Conservation (phyloP, 2,113 vertebrate species). For the Gymnogyps californianus region DNA sequence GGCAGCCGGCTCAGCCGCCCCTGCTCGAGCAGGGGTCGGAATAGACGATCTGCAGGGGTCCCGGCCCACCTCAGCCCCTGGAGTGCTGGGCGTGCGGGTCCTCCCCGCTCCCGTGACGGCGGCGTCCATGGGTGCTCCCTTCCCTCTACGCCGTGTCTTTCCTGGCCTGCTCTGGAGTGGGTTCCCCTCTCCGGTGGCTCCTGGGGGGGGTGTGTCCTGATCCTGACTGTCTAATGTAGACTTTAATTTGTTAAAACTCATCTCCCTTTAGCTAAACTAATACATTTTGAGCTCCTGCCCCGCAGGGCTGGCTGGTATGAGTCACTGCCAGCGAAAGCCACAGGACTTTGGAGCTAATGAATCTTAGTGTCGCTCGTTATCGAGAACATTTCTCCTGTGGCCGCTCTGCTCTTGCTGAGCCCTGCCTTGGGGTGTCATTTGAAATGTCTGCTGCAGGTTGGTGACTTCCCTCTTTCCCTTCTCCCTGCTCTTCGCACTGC, state of each 20-base stretch:
- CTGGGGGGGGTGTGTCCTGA: too few species aligned
- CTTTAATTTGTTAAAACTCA: not conserved
- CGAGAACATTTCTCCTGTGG: too few species aligned
- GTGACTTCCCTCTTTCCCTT: not conserved
- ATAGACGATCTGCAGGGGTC: not conserved
- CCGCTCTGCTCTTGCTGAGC: not conserved
- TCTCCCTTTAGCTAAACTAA: not conserved
- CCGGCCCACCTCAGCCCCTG: not conserved
- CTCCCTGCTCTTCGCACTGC: not conserved
- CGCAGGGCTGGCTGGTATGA: not conserved
- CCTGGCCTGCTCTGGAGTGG: not conserved
- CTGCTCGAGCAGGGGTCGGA: not conserved
- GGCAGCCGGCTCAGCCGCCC: not conserved
- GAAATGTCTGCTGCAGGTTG: not conserved
- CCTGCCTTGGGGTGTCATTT: not conserved
- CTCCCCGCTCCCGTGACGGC: too few species aligned
- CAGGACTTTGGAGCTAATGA: not conserved
- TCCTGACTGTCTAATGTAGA: not conserved
- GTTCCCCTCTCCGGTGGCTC: not conserved
- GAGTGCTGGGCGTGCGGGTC: not conserved
- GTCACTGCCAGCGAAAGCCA: not conserved
- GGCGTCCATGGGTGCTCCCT: not conserved
- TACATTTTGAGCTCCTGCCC: not conserved
- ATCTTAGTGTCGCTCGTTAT: not conserved
- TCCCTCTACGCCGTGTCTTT: accelerated